Evolutionary conservation across 2,797 vertebrate genomes (phyloP), one percentile per base, ranked within the genome.

Genomic region (Hirundo rustica): DNA sequence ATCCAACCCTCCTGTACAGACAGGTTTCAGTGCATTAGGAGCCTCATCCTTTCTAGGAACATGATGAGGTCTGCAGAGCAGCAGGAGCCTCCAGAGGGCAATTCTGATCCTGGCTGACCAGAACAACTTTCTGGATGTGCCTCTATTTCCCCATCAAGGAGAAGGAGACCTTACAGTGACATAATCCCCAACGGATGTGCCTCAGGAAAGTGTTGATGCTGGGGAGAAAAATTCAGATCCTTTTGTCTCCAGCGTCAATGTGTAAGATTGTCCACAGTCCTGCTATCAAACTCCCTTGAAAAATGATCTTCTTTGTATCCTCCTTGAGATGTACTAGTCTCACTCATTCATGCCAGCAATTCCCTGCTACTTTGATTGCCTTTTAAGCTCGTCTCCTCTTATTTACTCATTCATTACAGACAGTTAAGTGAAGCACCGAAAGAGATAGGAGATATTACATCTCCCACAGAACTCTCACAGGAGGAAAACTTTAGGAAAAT

Each of bases 341-440:
- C 38, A n/a, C 17, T 74, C 36, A 38, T 73, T 72, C 65, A 36
- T 40, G 40, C n/a, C 23, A 62, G 40, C 51, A 80, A 27, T 92
- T 93, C n/a, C 23, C 45, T 72, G 29, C 10, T 55, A 86, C 36
- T 73, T 47, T 70, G 80, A 72, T 70, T 89, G 64, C 55, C 10
- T 91, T 88, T 95, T 81, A 86, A 86, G 36, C n/a, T 89, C 36
- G 45, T 86, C 54, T 94, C 4, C 5, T 34, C 60, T 65, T 93
- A 81, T 65, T 90, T 94, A 66, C 57, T 80, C 38, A 48, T 70
- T 94, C 72, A 77, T 89, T 92, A 82, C 47, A 83, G 53, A 48
- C 30, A 2, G 7, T 77, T 91, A 86, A 86, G 27, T 16, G 60
- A 92, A 85, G 14, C 27, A 82, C n/a, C 62, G 55, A 68, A 90